These are phyloP conservation scores for Opisthograptis luteolata DNA, from an alignment of 2,888 invertebrate genomes.

Conservation along the genomic window DNA sequence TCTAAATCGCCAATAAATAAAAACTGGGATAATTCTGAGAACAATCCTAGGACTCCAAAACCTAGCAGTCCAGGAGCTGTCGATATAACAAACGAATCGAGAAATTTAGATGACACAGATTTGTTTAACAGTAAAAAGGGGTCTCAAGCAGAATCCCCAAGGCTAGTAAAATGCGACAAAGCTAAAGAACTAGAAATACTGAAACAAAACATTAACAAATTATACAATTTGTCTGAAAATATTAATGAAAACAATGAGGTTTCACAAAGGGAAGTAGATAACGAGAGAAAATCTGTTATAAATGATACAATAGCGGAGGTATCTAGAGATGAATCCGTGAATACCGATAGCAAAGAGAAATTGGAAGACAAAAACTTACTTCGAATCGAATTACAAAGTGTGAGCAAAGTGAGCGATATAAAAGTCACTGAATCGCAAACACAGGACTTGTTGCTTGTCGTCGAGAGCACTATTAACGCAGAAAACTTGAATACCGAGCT, in stretches of 20 bases:
- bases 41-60: not conserved
- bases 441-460: slow-evolving; percentile 49
- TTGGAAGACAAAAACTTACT: slow-evolving; percentile 46
- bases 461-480: slow-evolving; percentile 54
- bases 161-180: slow-evolving; percentile 28
- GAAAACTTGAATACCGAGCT: slow-evolving; percentile 33
- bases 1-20: slow-evolving; percentile 13
- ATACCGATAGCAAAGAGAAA: not conserved
- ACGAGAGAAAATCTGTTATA: not conserved
- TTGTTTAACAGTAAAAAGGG: no score
- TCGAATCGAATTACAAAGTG: slow-evolving; percentile 56
- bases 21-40: not conserved
- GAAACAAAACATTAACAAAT: slow-evolving; percentile 54
- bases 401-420: slow-evolving; percentile 44
- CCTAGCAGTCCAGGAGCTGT: not conserved
- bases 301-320: slow-evolving; percentile 3
- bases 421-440: slow-evolving; percentile 40
- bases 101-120: slow-evolving; percentile 31
- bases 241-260: slow-evolving; percentile 5
- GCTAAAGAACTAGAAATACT: slow-evolving; percentile 53
- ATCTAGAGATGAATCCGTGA: not conserved
- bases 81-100: slow-evolving; percentile 2
- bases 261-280: not conserved
- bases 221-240: slow-evolving; percentile 45
- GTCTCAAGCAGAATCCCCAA: not conserved